A percentile compares a stretch with the other conserved stretches of the same genome.
These are phyloP conservation scores for Calycopis cecrops DNA, from an alignment of 1,140 invertebrate genomes.

Conservation along the genomic window DNA sequence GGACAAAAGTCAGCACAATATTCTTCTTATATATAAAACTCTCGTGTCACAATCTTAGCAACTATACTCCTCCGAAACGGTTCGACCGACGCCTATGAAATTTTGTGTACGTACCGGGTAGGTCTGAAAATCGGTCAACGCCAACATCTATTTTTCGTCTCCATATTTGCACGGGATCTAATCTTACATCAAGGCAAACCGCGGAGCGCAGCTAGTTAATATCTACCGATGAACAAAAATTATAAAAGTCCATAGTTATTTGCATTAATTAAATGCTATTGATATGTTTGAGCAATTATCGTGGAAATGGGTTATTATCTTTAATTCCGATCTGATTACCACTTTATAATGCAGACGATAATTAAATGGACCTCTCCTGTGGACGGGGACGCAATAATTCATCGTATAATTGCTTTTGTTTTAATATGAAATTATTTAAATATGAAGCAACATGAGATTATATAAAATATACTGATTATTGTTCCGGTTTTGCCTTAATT, in stretches of 20 bases:
- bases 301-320: constrained; percentile 38
- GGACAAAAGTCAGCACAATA: no score
- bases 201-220: no score
- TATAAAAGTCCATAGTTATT: not conserved
- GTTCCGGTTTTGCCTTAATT: not conserved
- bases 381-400: constrained; percentile 29
- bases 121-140: no score
- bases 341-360: constrained; percentile 37
- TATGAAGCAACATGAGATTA: not conserved
- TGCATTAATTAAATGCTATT: constrained; percentile 41
- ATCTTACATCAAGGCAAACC: no score
- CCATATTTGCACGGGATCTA: no score
- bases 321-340: constrained; percentile 42
- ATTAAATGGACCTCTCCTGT: constrained; percentile 32
- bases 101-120: no score
- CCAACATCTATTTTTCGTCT: no score
- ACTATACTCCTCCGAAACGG: no score
- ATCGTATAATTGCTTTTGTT: constrained; percentile 31
- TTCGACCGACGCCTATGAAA: no score
- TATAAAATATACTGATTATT: not conserved
- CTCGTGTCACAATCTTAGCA: no score
- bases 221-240: no score
- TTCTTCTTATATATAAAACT: no score
- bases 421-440: constrained; percentile 12
- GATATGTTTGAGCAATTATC: constrained; percentile 34